Base-by-base conservation (phyloP, 1,140 invertebrate genomes). In the Musca vetustissima region DNA sequence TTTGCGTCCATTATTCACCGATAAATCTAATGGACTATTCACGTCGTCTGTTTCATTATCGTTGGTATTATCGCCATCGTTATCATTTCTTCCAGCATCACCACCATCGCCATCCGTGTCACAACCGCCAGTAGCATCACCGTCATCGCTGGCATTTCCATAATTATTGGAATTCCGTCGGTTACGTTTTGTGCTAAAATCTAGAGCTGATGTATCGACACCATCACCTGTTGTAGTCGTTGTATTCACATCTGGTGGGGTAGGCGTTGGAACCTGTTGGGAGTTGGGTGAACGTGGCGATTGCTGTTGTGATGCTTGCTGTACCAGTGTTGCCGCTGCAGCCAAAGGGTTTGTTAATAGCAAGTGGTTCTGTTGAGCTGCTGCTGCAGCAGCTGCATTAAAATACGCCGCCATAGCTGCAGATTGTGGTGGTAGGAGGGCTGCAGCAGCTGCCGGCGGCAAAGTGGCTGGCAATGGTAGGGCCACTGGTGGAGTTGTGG, bases 1-100 rank as follows among this genome's bases (percentile, higher is more conserved):
- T 17, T 88, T 88, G 61, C 91, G 83, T 73, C 93, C 91, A 75
- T 91, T 87, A 28, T 89, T 89, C n/a, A 92, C 88, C 0, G 92
- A 92, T 14, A 95, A 83, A 82, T 95, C 93, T 65, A 95, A 78
- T 0, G 93, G 92, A 25, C 90, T 88, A 73, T 92, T 92, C 28
- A 74, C n/a, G 68, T 89, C 88, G 0, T 57, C 53, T 11, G 55
- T 11, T 21, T 57, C 64, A 36, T 43, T 59, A 36, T 90, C 88
- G 74, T 92, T 92, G 17, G 71, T 49, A 68, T 89, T 88, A 55
- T 50, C 50, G n/a, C 17, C 24, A 0, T 24, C 43, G 50, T 53
- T 50, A 68, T 88, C 88, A 49, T 17, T 61, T 19, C 19, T 2
- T n/a, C 13, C 52, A 17, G 22, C 19, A 64, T 88, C 86, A 11